Conservation (phyloP, 2,113 vertebrate genomes). For the Leucoraja erinaceus region DNA sequence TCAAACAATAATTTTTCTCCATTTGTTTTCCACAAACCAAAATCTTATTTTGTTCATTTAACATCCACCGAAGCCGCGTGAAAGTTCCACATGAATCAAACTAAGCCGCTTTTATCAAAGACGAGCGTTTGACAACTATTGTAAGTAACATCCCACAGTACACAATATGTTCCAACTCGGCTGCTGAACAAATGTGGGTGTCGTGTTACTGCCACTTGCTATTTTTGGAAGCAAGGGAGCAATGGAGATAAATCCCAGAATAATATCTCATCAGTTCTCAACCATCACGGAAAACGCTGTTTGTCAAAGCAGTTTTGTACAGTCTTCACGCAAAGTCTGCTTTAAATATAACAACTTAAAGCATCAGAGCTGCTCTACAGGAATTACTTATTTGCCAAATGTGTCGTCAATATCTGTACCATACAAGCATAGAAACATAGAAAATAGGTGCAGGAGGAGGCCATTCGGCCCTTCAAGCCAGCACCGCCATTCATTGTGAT, state of each 20-base stretch:
- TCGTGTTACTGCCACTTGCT: background rate
- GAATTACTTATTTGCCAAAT: background rate
- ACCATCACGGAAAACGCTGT: background rate
- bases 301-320: background rate
- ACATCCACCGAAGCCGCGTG: background rate
- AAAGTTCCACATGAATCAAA: background rate
- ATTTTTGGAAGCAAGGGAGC: conserved; percentile 1
- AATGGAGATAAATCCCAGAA: background rate
- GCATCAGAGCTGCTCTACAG: background rate
- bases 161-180: background rate
- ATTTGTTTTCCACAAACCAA: background rate
- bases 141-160: background rate
- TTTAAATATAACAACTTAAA: background rate
- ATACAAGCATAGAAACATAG: too few relatives aligned
- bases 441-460: too few relatives aligned
- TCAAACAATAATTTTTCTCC: background rate
- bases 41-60: background rate
- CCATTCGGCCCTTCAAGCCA: too few relatives aligned
- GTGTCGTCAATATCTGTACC: background rate
- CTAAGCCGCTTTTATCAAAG: background rate
- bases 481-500: too few relatives aligned
- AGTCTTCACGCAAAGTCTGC: background rate
- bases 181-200: background rate
- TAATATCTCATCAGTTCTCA: background rate
- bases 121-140: background rate